Evolutionary conservation across 2,113 vertebrate genomes (phyloP), one percentile per base, ranked within the genome.

Genomic region (Rostratula benghalensis): DNA sequence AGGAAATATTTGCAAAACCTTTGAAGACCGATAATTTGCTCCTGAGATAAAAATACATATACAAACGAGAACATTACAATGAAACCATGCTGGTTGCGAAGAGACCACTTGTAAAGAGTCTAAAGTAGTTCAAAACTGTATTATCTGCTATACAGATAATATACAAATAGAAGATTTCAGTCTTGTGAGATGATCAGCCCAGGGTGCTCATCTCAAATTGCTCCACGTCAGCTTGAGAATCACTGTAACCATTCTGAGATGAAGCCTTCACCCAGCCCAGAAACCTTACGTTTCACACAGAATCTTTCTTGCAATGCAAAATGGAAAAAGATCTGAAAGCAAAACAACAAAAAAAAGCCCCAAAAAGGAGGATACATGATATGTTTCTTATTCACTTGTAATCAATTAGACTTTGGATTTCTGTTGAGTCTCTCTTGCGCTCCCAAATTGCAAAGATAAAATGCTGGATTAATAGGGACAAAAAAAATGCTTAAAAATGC

Each of bases 211-310:
- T 45, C 37, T 63, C 43, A 25, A 5, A 70, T 6, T 45, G 15
- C 21, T 56, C 46, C 43, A 35, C 5, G 8, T 45, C 65, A 45
- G n/a, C 67, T 45, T 57, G 33, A 83, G 21, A 53, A 82, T 70
- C 43, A 67, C 0, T 0, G 24, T 48, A 35, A 61, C 67, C 2
- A 0, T 30, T 24, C 31, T 41, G 45, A 45, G n/a, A 70, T 6
- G 3, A 87, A 90, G 64, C 30, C 14, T 70, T 7, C 20, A 9
- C 7, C 18, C 35, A 90, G 7, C 6, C 7, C n/a, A 50, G 41
- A 30, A 69, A 4, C 3, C 6, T 53, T 22, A 43, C 3, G 11
- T 70, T 87, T 76, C 33, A 69, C 7, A 2, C 13, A n/a, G 28
- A 70, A 83, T 61, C 7, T 56, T 73, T 65, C 20, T 78, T 91